Conservation (phyloP, 2,888 invertebrate species). For the Meteorus colon region DNA sequence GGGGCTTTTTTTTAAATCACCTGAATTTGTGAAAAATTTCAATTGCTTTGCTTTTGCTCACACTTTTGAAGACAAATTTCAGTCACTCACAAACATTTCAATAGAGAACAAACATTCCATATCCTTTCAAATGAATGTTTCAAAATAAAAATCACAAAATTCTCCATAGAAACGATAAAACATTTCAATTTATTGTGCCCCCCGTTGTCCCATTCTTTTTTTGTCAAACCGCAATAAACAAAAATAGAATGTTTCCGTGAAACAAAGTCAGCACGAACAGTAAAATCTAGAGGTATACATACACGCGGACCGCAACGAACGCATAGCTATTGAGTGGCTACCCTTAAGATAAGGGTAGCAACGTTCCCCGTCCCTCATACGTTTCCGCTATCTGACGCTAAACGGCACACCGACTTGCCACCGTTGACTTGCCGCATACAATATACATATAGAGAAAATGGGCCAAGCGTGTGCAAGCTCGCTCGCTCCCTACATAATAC, state of each 20-base stretch:
- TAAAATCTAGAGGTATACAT: neutral
- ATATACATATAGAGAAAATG: slow-evolving; percentile 30
- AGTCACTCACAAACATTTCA: too few species aligned
- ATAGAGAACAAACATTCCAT: too few species aligned
- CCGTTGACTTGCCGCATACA: slow-evolving; percentile 31
- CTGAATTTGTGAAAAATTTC: too few species aligned
- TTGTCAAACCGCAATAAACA: neutral
- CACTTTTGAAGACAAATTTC: too few species aligned
- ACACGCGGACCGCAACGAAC: slow-evolving; percentile 47
- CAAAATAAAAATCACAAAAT: too few species aligned
- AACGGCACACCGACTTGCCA: slow-evolving; percentile 63
- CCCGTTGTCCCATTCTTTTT: neutral
- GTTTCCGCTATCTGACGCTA: slow-evolving; percentile 73
- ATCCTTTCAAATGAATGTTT: too few species aligned
- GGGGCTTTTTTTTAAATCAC: too few species aligned
- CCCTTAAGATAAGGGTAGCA: slow-evolving; percentile 71
- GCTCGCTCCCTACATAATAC: slow-evolving; percentile 68
- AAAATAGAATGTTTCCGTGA: neutral
- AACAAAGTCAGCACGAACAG: slow-evolving; percentile 19
- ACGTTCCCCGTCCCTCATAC: slow-evolving; percentile 66
- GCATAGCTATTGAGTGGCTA: slow-evolving; percentile 70
- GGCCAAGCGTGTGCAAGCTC: slow-evolving; percentile 37
- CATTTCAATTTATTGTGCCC: neutral
- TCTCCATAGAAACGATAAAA: neutral
- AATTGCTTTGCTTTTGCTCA: too few species aligned